Percentiles rank a stretch among this genome's conserved stretches.
Evolutionary conservation across 2,888 invertebrate genomes (phyloP).

Genomic region (Tuberolachnus salignus): DNA sequence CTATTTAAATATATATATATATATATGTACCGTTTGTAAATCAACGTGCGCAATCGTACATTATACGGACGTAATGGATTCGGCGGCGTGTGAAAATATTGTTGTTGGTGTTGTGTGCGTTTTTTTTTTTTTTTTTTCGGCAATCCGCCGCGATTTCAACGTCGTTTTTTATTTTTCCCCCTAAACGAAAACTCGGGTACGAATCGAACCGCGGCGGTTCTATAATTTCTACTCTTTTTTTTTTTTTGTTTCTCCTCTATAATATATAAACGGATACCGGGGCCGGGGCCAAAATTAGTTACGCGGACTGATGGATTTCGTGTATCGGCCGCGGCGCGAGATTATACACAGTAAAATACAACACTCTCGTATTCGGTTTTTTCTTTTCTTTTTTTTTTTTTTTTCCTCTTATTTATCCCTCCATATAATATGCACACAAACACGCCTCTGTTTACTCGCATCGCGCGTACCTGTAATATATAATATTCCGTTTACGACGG

Average conservation of each 20-base stretch:
- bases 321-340: neutral
- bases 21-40: no score
- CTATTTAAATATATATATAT: no score
- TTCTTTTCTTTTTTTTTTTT: no score
- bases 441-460: slow-evolving; percentile 17
- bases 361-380: no score
- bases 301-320: slow-evolving; percentile 2
- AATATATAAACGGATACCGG: no score
- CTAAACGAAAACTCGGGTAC: slow-evolving; percentile 12
- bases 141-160: slow-evolving; percentile 22
- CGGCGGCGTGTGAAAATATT: slow-evolving; percentile 14
- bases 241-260: no score
- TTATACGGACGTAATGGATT: neutral
- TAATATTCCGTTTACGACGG: neutral
- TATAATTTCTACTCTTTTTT: no score
- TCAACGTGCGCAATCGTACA: no score
- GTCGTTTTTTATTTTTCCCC: slow-evolving; percentile 9
- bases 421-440: neutral
- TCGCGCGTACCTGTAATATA: neutral
- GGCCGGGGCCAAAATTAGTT: slow-evolving; percentile 1
- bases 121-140: slow-evolving; percentile 17
- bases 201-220: no score
- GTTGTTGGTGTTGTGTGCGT: no score
- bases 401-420: no score
- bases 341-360: neutral